Evolutionary conservation across 2,113 vertebrate genomes (phyloP).

Genomic region (Xenopus borealis): DNA sequence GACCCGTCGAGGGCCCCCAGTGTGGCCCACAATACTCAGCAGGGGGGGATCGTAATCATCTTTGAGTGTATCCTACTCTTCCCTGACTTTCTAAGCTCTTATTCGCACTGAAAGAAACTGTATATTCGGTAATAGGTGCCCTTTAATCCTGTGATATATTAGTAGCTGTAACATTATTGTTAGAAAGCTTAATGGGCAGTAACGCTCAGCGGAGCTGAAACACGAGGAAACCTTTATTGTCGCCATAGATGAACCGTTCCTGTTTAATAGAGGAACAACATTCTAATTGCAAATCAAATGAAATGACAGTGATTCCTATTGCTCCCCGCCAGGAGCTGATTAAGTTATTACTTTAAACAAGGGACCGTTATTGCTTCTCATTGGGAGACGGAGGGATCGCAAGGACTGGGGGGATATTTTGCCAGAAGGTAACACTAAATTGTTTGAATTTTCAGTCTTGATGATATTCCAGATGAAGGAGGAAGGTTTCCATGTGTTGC

Average conservation of each 20-base stretch:
- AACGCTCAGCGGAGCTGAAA: not conserved
- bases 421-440: slow-evolving; percentile 1
- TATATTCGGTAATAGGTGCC: too few relatives aligned
- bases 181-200: not conserved
- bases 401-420: not conserved
- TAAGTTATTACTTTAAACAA: slow-evolving; percentile 25
- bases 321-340: slow-evolving; percentile 5
- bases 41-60: too few relatives aligned
- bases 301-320: not conserved
- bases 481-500: slow-evolving; percentile 20
- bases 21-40: too few relatives aligned
- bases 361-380: not conserved
- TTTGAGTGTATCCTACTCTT: too few relatives aligned
- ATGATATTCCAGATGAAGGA: slow-evolving; percentile 18
- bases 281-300: slow-evolving; percentile 7
- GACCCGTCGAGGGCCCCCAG: too few relatives aligned
- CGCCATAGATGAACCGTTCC: not conserved
- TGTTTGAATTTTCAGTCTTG: not conserved
- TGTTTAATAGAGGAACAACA: not conserved
- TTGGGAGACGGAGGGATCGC: not conserved
- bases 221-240: not conserved
- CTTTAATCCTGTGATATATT: not conserved
- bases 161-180: not conserved
- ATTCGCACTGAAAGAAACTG: too few relatives aligned
- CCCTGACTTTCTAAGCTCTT: too few relatives aligned